These are phyloP conservation scores for Drosophila recens DNA, from an alignment of 2,888 invertebrate species.

Conservation along the genomic window DNA sequence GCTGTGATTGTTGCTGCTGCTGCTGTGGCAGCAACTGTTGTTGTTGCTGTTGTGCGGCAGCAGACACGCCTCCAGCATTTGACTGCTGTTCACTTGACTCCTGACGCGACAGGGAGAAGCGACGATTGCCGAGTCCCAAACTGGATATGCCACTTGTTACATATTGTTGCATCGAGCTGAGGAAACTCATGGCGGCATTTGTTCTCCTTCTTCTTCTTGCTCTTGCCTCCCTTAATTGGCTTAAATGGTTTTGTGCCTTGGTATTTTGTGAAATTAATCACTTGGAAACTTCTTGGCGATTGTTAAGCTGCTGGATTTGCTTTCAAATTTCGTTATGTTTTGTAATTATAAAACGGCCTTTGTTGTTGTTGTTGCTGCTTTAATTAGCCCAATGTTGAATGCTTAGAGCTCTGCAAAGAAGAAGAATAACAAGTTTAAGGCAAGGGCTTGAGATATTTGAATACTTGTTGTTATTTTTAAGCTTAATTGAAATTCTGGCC, in stretches of 20 bases:
- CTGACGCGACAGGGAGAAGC: constrained; percentile 90
- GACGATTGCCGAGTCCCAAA: constrained; percentile 91
- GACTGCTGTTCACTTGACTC: constrained; percentile 87
- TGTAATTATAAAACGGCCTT: constrained; percentile 65
- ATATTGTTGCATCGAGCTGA: constrained; percentile 93
- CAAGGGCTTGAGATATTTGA: constrained; percentile 27
- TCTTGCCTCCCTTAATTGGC: constrained; percentile 51
- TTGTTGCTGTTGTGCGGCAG: constrained; percentile 10
- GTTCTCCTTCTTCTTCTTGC: constrained; percentile 31
- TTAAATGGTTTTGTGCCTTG: constrained; percentile 43
- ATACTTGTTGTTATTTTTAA: constrained; percentile 55
- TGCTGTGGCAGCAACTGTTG: constrained; percentile 35
- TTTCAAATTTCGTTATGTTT: constrained; percentile 61
- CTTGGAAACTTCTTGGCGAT: constrained; percentile 66
- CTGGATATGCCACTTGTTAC: constrained; percentile 94
- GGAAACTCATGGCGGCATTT: constrained; percentile 91
- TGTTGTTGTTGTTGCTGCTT: constrained; percentile 28
- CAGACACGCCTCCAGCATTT: constrained; percentile 31
- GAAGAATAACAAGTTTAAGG: constrained; percentile 14
- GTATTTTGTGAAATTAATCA: constrained; percentile 73
- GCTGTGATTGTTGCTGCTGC: constrained; percentile 40
- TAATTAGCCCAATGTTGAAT: constrained; percentile 35
- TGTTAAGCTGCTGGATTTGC: constrained; percentile 59
- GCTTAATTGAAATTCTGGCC: constrained; percentile 51
- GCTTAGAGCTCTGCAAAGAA: constrained; percentile 61